Evolutionary conservation across 2,888 invertebrate genomes (phyloP).

Genomic region (Zygaena filipendulae): DNA sequence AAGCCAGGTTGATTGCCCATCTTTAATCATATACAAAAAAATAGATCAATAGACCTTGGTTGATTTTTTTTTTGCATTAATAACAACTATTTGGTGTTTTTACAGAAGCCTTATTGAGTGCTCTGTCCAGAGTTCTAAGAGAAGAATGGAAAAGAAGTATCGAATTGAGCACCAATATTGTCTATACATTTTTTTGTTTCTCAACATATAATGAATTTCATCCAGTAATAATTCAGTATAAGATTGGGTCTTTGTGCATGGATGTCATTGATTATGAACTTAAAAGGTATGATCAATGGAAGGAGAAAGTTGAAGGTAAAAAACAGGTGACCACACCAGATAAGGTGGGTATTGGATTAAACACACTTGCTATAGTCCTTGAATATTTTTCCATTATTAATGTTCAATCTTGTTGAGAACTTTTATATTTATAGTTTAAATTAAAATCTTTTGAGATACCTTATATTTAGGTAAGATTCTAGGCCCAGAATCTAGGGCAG

Average conservation of each 20-base stretch:
- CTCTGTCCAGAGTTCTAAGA: constrained; percentile 91
- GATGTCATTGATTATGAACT: constrained; percentile 96
- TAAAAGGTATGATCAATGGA: constrained; percentile 93
- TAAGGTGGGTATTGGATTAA: constrained; percentile 41
- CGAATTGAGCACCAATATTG: constrained; percentile 95
- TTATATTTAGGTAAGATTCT: too few relatives aligned
- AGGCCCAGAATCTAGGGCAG: too few relatives aligned
- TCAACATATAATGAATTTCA: constrained; percentile 97
- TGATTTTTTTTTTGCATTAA: too few relatives aligned
- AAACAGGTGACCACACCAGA: constrained; percentile 52
- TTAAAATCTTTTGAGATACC: too few relatives aligned
- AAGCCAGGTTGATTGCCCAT: too few relatives aligned
- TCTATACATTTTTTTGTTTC: constrained; percentile 97
- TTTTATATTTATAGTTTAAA: constrained; percentile 2
- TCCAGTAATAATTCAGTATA: constrained; percentile 92
- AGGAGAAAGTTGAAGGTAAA: constrained; percentile 69
- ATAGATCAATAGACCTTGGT: too few relatives aligned
- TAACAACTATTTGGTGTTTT: constrained; percentile 29
- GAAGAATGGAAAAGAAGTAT: constrained; percentile 98
- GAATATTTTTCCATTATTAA: constrained; percentile 1
- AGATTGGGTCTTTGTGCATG: constrained; percentile 97
- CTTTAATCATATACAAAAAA: background rate
- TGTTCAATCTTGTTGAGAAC: background rate
- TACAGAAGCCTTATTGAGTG: constrained; percentile 92
- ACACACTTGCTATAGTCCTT: too few relatives aligned